These are phyloP conservation scores for Macropis europaea DNA, from an alignment of 2,888 invertebrate genomes.

Conservation along the genomic window DNA sequence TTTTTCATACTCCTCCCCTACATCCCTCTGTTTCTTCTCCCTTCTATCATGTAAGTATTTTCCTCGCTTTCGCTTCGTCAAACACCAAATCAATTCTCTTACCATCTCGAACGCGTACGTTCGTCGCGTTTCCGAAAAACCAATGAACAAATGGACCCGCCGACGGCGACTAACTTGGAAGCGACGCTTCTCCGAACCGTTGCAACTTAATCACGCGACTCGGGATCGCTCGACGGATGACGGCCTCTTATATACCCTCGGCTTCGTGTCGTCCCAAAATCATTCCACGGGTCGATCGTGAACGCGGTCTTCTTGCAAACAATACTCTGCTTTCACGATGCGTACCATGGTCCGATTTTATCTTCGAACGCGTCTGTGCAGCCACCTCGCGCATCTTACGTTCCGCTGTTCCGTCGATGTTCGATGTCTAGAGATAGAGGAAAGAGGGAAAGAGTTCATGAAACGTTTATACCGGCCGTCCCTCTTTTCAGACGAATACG, in stretches of 20 bases:
- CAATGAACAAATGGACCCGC: too few relatives aligned
- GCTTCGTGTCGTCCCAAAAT: slow-evolving; percentile 31
- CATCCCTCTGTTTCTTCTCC: background rate
- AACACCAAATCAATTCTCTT: slow-evolving; percentile 1
- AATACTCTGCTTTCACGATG: background rate
- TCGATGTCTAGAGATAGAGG: background rate
- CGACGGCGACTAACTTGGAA: slow-evolving; percentile 69
- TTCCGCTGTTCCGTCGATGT: too few relatives aligned
- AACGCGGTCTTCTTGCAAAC: background rate
- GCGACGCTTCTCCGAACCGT: slow-evolving; percentile 70
- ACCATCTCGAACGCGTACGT: slow-evolving; percentile 11
- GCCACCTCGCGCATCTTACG: too few relatives aligned
- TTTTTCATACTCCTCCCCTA: background rate
- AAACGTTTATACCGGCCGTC: background rate
- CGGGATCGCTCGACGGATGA: slow-evolving; percentile 26
- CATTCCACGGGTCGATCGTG: background rate
- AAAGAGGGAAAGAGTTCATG: background rate
- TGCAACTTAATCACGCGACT: slow-evolving; percentile 58
- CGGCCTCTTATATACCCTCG: slow-evolving; percentile 70
- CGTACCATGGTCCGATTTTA: background rate
- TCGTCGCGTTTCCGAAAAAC: too few relatives aligned
- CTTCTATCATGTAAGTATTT: background rate
- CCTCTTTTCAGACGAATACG: slow-evolving; percentile 1
- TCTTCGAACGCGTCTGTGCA: background rate
- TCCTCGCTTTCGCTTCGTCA: background rate